These are phyloP conservation scores for Ericerus pela DNA, from an alignment of 1,140 invertebrate species.

Conservation along the genomic window DNA sequence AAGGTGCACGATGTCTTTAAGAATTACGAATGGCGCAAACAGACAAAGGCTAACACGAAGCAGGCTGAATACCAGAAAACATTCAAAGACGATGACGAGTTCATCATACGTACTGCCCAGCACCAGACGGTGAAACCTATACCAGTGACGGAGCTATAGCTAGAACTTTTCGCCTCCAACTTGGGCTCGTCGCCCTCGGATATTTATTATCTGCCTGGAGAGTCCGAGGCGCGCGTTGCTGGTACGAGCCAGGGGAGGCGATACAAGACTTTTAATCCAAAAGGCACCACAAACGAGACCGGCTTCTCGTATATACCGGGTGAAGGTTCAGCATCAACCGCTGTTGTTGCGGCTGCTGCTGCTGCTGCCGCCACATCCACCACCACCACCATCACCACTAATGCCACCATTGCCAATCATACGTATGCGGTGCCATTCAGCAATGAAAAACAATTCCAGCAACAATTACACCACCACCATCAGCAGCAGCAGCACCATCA, in stretches of 20 bases:
- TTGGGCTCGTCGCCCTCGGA: conserved; percentile 53
- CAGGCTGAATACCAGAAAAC: conserved; percentile 79
- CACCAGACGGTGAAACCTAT: conserved; percentile 48
- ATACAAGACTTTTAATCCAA: conserved; percentile 31
- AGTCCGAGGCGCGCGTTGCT: conserved; percentile 36
- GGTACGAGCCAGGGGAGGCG: conserved; percentile 37
- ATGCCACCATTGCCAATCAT: too few species aligned
- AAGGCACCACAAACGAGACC: conserved; percentile 50
- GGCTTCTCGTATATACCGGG: conserved; percentile 60
- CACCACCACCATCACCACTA: too few species aligned
- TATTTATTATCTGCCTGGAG: conserved; percentile 45
- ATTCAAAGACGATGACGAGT: conserved; percentile 68
- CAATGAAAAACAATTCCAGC: neutral
- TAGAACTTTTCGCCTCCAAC: conserved; percentile 54
- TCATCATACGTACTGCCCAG: conserved; percentile 49
- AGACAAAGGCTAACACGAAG: conserved; percentile 50
- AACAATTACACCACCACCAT: too few species aligned
- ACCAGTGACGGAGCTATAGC: conserved; percentile 83
- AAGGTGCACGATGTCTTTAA: conserved; percentile 60
- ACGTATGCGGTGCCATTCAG: neutral
- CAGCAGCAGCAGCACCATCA: too few species aligned
- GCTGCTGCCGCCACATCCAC: too few species aligned
- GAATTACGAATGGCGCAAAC: conserved; percentile 66
- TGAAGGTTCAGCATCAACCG: conserved; percentile 37
- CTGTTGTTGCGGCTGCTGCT: neutral